Evolutionary conservation across 2,113 vertebrate genomes (phyloP).

Genomic region (Ictalurus punctatus): DNA sequence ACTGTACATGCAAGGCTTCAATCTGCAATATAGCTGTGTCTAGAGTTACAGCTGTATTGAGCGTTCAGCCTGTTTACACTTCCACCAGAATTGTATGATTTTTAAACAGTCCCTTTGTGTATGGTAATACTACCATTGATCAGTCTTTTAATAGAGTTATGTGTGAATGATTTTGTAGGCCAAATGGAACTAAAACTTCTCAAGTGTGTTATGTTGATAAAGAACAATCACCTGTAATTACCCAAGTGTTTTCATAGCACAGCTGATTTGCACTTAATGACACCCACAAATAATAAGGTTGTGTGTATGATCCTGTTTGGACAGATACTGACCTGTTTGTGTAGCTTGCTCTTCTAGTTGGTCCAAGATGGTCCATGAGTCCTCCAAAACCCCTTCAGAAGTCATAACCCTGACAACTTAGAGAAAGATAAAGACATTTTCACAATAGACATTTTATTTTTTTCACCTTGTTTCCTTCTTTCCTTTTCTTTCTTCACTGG

Average conservation of each 20-base stretch:
- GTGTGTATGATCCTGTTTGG: neutral
- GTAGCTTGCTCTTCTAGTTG: slow-evolving; percentile 54
- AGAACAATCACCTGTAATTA: neutral
- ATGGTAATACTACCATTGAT: neutral
- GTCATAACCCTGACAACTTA: slow-evolving; percentile 63
- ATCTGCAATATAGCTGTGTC: neutral
- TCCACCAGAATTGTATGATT: neutral
- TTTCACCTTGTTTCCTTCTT: slow-evolving; percentile 11
- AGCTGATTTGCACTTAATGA: neutral
- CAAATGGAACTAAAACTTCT: neutral
- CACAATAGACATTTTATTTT: slow-evolving; percentile 30
- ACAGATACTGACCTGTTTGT: slow-evolving; percentile 53
- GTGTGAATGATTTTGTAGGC: neutral
- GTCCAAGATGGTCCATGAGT: slow-evolving; percentile 60
- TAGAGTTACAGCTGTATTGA: neutral
- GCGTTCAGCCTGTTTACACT: neutral
- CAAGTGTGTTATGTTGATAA: neutral
- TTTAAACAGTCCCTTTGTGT: neutral
- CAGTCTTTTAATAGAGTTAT: neutral
- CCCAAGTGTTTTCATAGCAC: neutral
- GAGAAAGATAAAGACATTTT: slow-evolving; percentile 11
- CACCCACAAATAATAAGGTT: neutral
- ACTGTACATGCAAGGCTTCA: neutral
- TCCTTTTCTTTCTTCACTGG: slow-evolving; percentile 1
- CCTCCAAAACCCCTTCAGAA: slow-evolving; percentile 53